Conservation (phyloP, 1,140 invertebrate genomes). For the Aethina tumida region DNA sequence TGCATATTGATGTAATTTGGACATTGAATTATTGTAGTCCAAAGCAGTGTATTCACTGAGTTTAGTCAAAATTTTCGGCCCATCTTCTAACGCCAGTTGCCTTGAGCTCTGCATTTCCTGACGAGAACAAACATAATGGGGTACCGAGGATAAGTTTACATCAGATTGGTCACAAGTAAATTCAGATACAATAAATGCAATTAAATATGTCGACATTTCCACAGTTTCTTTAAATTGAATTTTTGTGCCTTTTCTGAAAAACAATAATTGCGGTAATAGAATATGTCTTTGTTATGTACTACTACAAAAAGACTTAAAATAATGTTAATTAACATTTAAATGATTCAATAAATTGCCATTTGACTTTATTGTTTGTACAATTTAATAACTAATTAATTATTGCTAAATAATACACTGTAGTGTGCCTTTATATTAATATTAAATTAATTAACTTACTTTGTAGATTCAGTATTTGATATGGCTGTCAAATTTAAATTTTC, state of each 20-base stretch:
- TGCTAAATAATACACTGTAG: background rate
- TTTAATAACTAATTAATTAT: background rate
- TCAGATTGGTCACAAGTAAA: constrained; percentile 11
- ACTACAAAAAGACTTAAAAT: background rate
- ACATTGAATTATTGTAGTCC: constrained; percentile 13
- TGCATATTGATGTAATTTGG: constrained; percentile 37
- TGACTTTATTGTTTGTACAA: background rate
- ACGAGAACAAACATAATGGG: constrained; percentile 14
- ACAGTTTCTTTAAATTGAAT: constrained; percentile 16
- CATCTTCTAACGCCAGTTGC: constrained; percentile 11
- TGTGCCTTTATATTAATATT: background rate
- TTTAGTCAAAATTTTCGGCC: constrained; percentile 6
- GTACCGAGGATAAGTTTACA: constrained; percentile 4
- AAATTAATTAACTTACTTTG: background rate
- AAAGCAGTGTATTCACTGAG: constrained; percentile 12
- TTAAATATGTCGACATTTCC: constrained; percentile 63
- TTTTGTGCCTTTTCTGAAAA: constrained; percentile 4
- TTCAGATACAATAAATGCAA: constrained; percentile 52
- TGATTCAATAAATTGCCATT: background rate
- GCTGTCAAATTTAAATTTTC: constrained; percentile 1
- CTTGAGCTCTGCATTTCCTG: constrained; percentile 2
- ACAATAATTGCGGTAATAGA: background rate
- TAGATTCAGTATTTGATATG: constrained; percentile 3
- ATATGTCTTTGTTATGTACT: background rate
- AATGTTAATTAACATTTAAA: background rate